A percentile compares a stretch with the other conserved stretches of the same genome.
These are phyloP conservation scores for Pseudochaenichthys georgianus DNA, from an alignment of 2,797 vertebrate species.

Conservation along the genomic window DNA sequence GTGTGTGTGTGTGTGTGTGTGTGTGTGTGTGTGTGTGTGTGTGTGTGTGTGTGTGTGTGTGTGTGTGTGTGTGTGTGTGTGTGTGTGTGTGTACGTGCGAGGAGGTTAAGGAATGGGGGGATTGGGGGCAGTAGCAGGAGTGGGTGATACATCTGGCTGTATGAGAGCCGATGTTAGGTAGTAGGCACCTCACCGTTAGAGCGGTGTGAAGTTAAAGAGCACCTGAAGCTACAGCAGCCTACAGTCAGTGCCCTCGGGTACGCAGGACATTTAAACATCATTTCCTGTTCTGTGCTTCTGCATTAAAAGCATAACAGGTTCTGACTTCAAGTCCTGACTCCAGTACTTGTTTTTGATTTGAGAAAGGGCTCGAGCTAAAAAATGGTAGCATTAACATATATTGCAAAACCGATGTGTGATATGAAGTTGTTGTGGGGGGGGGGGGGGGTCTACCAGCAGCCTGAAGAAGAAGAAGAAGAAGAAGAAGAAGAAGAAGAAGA, in stretches of 20 bases:
- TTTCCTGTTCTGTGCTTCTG: not conserved
- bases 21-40: too few relatives aligned
- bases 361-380: too few relatives aligned
- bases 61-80: not conserved
- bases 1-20: conserved; percentile 9
- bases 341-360: too few relatives aligned
- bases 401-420: too few relatives aligned
- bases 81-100: conserved; percentile 21
- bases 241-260: not conserved
- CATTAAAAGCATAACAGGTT: not conserved
- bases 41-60: fast-evolving
- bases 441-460: too few relatives aligned
- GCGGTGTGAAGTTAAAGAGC: not conserved
- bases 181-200: conserved; percentile 9
- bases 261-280: not conserved
- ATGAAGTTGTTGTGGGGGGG: too few relatives aligned
- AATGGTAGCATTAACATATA: too few relatives aligned
- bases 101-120: conserved; percentile 3
- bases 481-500: too few relatives aligned
- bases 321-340: not conserved
- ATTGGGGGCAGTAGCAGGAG: conserved; percentile 24
- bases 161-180: conserved; percentile 15
- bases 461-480: too few relatives aligned
- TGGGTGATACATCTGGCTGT: conserved; percentile 45
- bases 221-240: conserved; percentile 19